A percentile compares a stretch with the other conserved stretches of the same genome.
These are phyloP conservation scores for Meloidogyne hapla DNA, from an alignment of 1,140 invertebrate genomes.

Conservation along the genomic window DNA sequence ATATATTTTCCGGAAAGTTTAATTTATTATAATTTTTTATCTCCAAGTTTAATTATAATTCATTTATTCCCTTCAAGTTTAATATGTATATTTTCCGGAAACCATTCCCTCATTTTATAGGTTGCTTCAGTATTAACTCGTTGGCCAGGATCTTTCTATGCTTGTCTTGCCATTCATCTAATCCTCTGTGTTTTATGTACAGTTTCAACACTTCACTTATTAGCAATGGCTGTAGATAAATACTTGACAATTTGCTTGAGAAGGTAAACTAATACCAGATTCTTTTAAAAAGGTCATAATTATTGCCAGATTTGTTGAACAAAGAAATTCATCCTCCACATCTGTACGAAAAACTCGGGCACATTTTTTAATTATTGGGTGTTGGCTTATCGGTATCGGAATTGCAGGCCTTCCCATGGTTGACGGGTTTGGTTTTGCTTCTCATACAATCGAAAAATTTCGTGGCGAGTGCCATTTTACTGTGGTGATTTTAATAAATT, in stretches of 20 bases:
- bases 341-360: slow-evolving; percentile 36
- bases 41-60: too few relatives aligned
- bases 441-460: slow-evolving; percentile 32
- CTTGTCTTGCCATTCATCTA: slow-evolving; percentile 48
- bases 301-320: background rate
- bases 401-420: slow-evolving; percentile 47
- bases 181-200: slow-evolving; percentile 52
- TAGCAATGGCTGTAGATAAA: slow-evolving; percentile 55
- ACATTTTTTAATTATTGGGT: slow-evolving; percentile 31
- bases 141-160: slow-evolving; percentile 32
- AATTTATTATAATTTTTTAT: background rate
- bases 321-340: slow-evolving; percentile 35
- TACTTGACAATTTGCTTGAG: slow-evolving; percentile 51
- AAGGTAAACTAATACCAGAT: too few relatives aligned
- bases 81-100: background rate
- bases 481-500: slow-evolving; percentile 21
- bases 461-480: slow-evolving; percentile 51
- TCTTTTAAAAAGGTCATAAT: too few relatives aligned
- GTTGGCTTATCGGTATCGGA: slow-evolving; percentile 43
- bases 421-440: slow-evolving; percentile 50
- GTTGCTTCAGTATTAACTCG: slow-evolving; percentile 45
- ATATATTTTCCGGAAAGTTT: too few relatives aligned
- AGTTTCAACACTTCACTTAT: slow-evolving; percentile 52
- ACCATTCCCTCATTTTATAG: background rate
- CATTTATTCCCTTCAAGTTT: too few relatives aligned